phyloP scores from a whole-genome alignment of 37 sponge, comb jelly and placozoan genomes.

The Tethya wilhelma region DNA sequence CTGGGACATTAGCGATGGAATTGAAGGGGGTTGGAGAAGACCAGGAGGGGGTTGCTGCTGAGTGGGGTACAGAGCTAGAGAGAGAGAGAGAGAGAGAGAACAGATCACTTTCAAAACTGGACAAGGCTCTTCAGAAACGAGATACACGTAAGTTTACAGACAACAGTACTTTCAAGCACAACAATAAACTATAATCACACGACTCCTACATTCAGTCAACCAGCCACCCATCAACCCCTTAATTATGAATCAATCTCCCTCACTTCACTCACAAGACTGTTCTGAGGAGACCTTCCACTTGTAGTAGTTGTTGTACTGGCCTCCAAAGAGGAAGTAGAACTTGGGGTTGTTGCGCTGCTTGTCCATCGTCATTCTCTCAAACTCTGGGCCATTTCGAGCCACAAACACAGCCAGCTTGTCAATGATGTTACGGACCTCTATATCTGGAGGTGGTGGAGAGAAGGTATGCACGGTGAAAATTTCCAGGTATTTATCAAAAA shows the following conservation, averaged over 20 bases:
- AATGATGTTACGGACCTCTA: slow-evolving; percentile 85
- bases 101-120: too few species aligned
- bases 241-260: background rate
- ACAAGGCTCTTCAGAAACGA: too few species aligned
- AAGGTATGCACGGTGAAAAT: too few species aligned
- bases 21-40: background rate
- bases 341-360: slow-evolving; percentile 93
- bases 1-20: slow-evolving; percentile 40
- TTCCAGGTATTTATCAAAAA: background rate
- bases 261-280: slow-evolving; percentile 10
- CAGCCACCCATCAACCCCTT: too few species aligned
- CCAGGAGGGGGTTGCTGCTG: background rate
- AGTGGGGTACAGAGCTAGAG: background rate
- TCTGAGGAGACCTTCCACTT: slow-evolving; percentile 78
- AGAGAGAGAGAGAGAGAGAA: background rate
- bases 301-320: slow-evolving; percentile 89
- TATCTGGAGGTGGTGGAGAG: too few species aligned
- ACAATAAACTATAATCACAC: background rate
- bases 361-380: slow-evolving; percentile 95
- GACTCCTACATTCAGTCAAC: too few species aligned
- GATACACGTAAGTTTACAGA: too few species aligned
- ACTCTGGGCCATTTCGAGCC: slow-evolving; percentile 96
- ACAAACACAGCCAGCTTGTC: slow-evolving; percentile 98
- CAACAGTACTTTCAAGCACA: background rate
- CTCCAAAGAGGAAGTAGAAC: slow-evolving; percentile 97